Conservation (phyloP, 2,888 invertebrate species). For the Tryphoninae sp. region DNA sequence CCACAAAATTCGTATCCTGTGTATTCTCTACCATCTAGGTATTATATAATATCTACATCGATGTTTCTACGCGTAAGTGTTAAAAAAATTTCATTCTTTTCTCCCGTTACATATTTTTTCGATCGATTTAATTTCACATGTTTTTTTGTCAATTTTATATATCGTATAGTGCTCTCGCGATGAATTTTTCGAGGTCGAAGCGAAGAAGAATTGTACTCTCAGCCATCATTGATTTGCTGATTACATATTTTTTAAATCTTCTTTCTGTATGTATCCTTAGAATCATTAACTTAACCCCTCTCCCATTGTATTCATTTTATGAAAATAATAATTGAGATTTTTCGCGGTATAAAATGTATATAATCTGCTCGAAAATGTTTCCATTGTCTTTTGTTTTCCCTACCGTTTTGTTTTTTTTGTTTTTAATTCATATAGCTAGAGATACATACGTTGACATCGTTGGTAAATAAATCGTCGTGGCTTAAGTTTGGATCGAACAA, state of each 20-base stretch:
- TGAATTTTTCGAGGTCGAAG: constrained; percentile 40
- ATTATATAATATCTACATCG: constrained; percentile 47
- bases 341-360: constrained; percentile 60
- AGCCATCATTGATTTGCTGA: constrained; percentile 39
- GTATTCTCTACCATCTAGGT: constrained; percentile 32
- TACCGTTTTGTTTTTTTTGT: neutral
- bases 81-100: constrained; percentile 39
- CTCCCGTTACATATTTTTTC: neutral
- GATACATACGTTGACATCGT: constrained; percentile 37
- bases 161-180: constrained; percentile 47
- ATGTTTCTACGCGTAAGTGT: constrained; percentile 55
- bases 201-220: constrained; percentile 40
- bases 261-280: constrained; percentile 37
- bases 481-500: constrained; percentile 22
- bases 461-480: constrained; percentile 33
- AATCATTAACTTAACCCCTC: constrained; percentile 48
- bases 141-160: constrained; percentile 13
- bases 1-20: constrained; percentile 44
- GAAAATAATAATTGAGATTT: constrained; percentile 62
- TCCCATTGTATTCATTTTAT: constrained; percentile 21
- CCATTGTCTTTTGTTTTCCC: constrained; percentile 32
- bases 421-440: constrained; percentile 37
- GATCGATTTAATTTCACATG: neutral
- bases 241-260: constrained; percentile 24
- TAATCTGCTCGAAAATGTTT: constrained; percentile 56